These are phyloP conservation scores for Caenorhabditis briggsae DNA, from an alignment of 1,140 invertebrate species.

Conservation along the genomic window DNA sequence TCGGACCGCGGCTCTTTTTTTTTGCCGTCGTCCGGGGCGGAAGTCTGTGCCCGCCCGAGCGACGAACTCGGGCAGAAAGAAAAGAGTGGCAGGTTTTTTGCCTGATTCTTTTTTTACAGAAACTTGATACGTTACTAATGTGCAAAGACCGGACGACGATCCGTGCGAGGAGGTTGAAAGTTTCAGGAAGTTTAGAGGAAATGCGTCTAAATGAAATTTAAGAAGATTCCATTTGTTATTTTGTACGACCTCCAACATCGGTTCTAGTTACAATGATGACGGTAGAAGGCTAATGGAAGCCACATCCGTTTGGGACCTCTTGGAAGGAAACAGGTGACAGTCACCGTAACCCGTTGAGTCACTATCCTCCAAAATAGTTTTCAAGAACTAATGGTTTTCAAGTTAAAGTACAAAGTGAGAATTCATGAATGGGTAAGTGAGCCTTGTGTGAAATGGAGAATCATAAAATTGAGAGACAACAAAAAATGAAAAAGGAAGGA, in stretches of 20 bases:
- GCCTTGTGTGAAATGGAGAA: background rate
- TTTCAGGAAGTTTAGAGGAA: background rate
- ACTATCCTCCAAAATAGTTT: background rate
- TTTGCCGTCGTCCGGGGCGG: background rate
- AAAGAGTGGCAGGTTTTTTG: slow-evolving; percentile 43
- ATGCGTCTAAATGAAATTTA: background rate
- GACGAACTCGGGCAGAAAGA: slow-evolving; percentile 15
- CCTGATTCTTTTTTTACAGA: background rate
- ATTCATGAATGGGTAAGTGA: background rate
- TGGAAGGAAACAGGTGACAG: too few relatives aligned
- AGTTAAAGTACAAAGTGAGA: background rate
- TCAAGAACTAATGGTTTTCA: background rate
- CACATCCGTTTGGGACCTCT: too few relatives aligned
- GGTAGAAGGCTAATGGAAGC: too few relatives aligned
- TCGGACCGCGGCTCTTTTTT: background rate
- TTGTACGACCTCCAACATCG: too few relatives aligned
- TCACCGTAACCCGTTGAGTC: too few relatives aligned
- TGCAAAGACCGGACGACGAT: background rate
- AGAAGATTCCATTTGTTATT: too few relatives aligned
- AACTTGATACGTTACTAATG: slow-evolving; percentile 49
- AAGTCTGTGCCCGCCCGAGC: slow-evolving; percentile 29
- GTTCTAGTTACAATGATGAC: too few relatives aligned
- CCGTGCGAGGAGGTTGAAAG: background rate
- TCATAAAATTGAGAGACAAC: background rate
- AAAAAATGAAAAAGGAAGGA: background rate